phyloP scores from a whole-genome alignment of 2,888 invertebrate genomes.

The Chromoteleia sp. region DNA sequence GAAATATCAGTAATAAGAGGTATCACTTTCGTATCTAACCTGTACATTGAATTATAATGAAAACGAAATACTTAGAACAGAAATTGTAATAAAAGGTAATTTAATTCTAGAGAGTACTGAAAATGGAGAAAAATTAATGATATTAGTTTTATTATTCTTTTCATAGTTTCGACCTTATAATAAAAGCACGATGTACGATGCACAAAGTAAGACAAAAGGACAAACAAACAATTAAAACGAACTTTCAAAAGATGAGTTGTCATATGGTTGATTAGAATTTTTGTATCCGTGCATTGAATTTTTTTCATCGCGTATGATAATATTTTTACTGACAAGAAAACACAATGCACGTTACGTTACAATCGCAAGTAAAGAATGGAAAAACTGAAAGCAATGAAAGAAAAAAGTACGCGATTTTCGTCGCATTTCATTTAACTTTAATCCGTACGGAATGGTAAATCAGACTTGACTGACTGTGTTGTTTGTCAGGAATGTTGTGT shows the following conservation, averaged over 20 bases:
- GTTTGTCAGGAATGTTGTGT: constrained; percentile 14
- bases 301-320: constrained; percentile 21
- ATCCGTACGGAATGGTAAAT: constrained; percentile 24
- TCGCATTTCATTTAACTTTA: constrained; percentile 46
- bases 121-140: not conserved
- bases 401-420: constrained; percentile 13
- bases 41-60: not conserved
- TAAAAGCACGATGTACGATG: not conserved
- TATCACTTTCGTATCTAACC: not conserved
- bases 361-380: constrained; percentile 5
- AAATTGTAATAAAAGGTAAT: no score
- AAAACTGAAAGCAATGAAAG: constrained; percentile 17
- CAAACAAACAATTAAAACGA: constrained; percentile 10
- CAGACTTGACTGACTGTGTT: constrained; percentile 19
- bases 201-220: constrained; percentile 3
- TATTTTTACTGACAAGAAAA: constrained; percentile 35
- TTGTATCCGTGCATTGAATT: constrained; percentile 9
- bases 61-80: not conserved
- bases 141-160: not conserved
- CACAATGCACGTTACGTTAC: constrained; percentile 15
- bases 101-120: not conserved
- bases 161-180: not conserved
- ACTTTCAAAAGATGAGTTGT: constrained; percentile 17
- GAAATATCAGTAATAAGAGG: constrained; percentile 21
- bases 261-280: constrained; percentile 40